Percentiles rank a stretch among this genome's conserved stretches.
phyloP scores from a whole-genome alignment of 1,140 invertebrate species.

The Xylocopa sonorina region DNA sequence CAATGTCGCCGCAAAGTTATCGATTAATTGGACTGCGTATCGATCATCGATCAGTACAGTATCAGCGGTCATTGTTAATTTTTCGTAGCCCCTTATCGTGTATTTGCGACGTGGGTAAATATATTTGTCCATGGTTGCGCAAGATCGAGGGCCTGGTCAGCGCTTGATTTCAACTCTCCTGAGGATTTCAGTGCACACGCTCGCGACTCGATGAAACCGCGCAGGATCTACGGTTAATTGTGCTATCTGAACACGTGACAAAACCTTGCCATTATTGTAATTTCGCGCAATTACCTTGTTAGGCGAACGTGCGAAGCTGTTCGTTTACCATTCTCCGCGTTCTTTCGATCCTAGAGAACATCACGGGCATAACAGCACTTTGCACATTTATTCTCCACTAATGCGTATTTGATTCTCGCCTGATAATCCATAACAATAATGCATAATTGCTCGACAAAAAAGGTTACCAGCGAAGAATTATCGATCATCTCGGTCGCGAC shows the following conservation, averaged over 20 bases:
- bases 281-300: background rate
- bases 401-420: too few relatives aligned
- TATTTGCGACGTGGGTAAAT: too few relatives aligned
- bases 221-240: background rate
- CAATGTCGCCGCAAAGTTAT: background rate
- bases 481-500: background rate
- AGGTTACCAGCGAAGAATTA: background rate
- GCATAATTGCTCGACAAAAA: too few relatives aligned
- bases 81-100: background rate
- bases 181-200: background rate
- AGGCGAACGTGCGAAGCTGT: background rate
- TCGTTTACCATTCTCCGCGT: background rate
- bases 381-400: too few relatives aligned
- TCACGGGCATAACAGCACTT: background rate
- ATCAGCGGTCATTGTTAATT: background rate
- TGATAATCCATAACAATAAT: too few relatives aligned
- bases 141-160: background rate
- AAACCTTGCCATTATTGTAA: background rate
- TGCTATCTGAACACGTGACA: background rate
- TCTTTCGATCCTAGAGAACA: background rate
- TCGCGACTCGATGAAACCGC: background rate
- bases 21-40: background rate
- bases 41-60: background rate
- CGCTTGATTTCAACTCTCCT: too few relatives aligned
- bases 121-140: background rate